Evolutionary conservation across 1,140 invertebrate genomes (phyloP).

Genomic region (Catajapyx aquilonaris): DNA sequence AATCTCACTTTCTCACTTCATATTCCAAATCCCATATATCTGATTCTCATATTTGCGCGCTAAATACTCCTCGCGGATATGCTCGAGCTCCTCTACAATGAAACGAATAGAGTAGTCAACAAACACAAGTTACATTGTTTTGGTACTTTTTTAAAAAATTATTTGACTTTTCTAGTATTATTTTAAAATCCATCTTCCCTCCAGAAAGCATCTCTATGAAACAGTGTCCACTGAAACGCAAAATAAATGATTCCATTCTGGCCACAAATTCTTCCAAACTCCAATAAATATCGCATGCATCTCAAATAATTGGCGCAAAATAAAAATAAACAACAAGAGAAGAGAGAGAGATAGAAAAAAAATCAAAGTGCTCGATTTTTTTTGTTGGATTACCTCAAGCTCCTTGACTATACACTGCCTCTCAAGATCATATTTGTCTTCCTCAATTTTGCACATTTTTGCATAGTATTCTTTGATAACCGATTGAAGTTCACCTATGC

Average conservation of each 20-base stretch:
- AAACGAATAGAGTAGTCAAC: neutral
- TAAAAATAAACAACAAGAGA: slow-evolving; percentile 3
- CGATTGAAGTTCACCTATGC: slow-evolving; percentile 82
- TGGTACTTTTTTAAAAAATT: too few relatives aligned
- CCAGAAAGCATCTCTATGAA: too few relatives aligned
- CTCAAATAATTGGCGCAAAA: neutral
- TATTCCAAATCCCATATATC: slow-evolving; percentile 99
- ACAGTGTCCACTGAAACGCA: too few relatives aligned
- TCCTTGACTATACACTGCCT: slow-evolving; percentile 83
- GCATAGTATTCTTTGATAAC: slow-evolving; percentile 88
- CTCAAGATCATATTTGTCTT: slow-evolving; percentile 98
- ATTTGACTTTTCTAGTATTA: neutral
- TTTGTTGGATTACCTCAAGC: slow-evolving; percentile 56
- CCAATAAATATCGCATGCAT: slow-evolving; percentile 1
- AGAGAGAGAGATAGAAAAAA: slow-evolving; percentile 7
- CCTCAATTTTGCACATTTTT: slow-evolving; percentile 74
- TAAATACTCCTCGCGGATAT: slow-evolving; percentile 86
- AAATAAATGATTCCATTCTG: too few relatives aligned
- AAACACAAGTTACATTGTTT: neutral
- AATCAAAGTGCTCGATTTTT: slow-evolving; percentile 3
- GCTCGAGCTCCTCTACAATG: slow-evolving; percentile 48
- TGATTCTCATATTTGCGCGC: slow-evolving; percentile 90
- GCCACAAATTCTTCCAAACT: neutral
- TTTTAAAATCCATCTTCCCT: too few relatives aligned
- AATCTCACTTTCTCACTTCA: slow-evolving; percentile 94